Base-by-base conservation (phyloP, 2,888 invertebrate species). In the Caenorhabditis afra region DNA sequence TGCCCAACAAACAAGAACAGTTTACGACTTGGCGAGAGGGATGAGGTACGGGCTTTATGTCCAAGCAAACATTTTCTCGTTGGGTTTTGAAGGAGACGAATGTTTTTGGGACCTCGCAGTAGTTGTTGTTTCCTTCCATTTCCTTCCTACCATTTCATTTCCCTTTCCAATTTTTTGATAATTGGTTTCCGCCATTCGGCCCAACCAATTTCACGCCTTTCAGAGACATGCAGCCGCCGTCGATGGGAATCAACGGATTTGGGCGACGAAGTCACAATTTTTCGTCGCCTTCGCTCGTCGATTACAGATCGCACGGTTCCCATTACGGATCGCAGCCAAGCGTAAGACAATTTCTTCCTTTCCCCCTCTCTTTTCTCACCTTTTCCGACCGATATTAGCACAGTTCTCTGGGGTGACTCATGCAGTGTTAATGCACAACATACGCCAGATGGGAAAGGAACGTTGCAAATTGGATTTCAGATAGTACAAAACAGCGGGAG, bases 201-300 rank as follows among this genome's bases (percentile, higher is more conserved):
- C 29, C 29, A 41, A 41, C 11, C 41, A 16, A 59, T 22, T 47
- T 49, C 14, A 20, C n/a, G 2, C 37, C 35, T 52, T 65, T 23
- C 65, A 75, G 71, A 52, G 67, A 80, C 22, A 80, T 77, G 81
- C 73, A 75, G n/a, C 68, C 83, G 10, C 86, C 85, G 8, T 74
- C 82, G 16, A 86, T 86, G 85, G 85, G 86, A 49, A 67, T 86
- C 58, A 86, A 85, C 67, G 85, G 85, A 74, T 84, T 84, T 55
- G 81, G 82, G 45, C 73, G 83, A 44, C 35, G 86, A 53, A 79
- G 81, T 66, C 80, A 81, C 12, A 77, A 79, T 37, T 83, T 78
- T 55, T 79, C 82, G 14, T 76, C 81, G 18, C 85, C 85, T 0
- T 78, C 82, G 0, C 74, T 84, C 55, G 79, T 64, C 62, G 80